Evolutionary conservation across 2,888 invertebrate species (phyloP).

Genomic region (Cetonia aurata): DNA sequence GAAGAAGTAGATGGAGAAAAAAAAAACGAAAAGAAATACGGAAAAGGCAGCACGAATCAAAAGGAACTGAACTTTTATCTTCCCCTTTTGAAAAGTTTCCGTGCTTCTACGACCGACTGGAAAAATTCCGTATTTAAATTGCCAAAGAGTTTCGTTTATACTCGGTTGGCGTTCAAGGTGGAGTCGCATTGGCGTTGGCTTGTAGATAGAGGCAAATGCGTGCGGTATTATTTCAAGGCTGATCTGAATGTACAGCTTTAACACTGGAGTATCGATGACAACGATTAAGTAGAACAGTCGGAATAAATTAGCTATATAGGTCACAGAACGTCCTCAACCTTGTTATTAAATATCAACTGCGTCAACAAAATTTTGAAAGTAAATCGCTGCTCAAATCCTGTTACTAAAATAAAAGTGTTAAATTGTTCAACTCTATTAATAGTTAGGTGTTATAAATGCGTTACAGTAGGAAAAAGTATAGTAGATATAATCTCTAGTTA

Average conservation of each 20-base stretch:
- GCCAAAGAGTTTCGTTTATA: constrained; percentile 32
- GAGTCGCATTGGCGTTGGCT: constrained; percentile 2
- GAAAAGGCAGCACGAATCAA: constrained; percentile 11
- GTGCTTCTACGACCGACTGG: constrained; percentile 16
- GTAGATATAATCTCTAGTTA: too few species aligned
- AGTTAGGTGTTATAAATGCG: too few species aligned
- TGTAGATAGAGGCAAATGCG: constrained; percentile 14
- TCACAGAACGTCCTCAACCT: constrained; percentile 2
- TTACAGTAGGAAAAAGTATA: too few species aligned
- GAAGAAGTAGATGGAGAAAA: neutral
- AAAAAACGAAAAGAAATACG: constrained; percentile 16
- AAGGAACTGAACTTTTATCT: constrained; percentile 31
- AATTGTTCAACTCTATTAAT: too few species aligned
- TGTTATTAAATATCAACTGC: neutral
- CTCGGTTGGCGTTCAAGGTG: constrained; percentile 5
- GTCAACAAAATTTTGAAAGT: too few species aligned
- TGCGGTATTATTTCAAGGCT: constrained; percentile 26
- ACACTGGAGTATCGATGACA: neutral
- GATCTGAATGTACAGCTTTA: constrained; percentile 10
- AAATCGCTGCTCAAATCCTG: too few species aligned
- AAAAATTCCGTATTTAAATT: constrained; percentile 35
- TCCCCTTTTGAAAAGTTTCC: constrained; percentile 29
- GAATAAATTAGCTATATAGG: constrained; percentile 8
- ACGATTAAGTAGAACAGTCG: constrained; percentile 1
- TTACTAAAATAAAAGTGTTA: too few species aligned